phyloP scores from a whole-genome alignment of 2,888 invertebrate species.

The Thumatha senex region DNA sequence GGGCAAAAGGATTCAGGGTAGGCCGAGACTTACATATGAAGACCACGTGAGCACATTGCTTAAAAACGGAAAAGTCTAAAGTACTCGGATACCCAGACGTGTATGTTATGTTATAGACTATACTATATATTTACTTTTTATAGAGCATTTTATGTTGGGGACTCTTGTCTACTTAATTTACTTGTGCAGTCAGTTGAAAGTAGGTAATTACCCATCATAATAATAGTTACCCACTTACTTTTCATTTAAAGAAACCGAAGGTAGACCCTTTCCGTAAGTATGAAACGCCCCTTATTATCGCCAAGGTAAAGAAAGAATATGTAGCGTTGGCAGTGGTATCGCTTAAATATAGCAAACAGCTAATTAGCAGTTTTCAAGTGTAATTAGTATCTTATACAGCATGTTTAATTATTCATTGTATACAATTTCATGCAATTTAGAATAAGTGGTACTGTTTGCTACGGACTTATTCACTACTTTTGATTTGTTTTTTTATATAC shows the following conservation, averaged over 20 bases:
- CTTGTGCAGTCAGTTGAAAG: background rate
- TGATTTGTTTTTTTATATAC: background rate
- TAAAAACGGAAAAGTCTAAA: too few relatives aligned
- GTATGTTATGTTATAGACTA: too few relatives aligned
- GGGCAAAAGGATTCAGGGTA: too few relatives aligned
- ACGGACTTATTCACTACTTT: slow-evolving; percentile 21
- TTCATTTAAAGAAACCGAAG: slow-evolving; percentile 26
- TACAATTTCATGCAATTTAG: slow-evolving; percentile 46
- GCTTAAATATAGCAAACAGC: slow-evolving; percentile 37
- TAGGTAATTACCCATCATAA: slow-evolving; percentile 2
- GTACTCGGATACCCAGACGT: too few relatives aligned
- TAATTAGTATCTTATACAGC: slow-evolving; percentile 44
- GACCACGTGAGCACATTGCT: too few relatives aligned
- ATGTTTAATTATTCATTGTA: slow-evolving; percentile 42
- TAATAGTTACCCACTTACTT: background rate
- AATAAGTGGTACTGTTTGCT: slow-evolving; percentile 32
- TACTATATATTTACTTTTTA: too few relatives aligned
- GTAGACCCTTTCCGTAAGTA: slow-evolving; percentile 28
- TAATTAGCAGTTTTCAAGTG: slow-evolving; percentile 40
- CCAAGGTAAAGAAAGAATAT: slow-evolving; percentile 29
- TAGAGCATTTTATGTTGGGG: too few relatives aligned
- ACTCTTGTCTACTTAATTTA: too few relatives aligned
- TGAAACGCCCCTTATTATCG: slow-evolving; percentile 34
- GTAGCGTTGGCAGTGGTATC: slow-evolving; percentile 22
- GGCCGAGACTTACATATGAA: too few relatives aligned